Percentiles rank a stretch among this genome's conserved stretches.
phyloP scores from a whole-genome alignment of 2,797 vertebrate species.

The Poecilia velifera region DNA sequence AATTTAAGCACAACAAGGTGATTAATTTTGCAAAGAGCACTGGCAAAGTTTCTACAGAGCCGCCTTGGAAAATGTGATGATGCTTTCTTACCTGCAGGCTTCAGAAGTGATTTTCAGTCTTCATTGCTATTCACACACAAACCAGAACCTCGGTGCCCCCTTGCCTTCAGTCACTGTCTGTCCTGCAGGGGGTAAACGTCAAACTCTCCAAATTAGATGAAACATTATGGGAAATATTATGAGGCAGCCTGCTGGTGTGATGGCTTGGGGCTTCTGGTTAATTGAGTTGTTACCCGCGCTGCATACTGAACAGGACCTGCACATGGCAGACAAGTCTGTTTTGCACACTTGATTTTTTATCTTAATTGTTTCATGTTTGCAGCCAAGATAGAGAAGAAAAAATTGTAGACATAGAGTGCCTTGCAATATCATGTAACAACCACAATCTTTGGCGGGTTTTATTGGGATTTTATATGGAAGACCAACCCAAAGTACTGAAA shows the following conservation, averaged over 20 bases:
- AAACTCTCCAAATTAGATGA: constrained; percentile 84
- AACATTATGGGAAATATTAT: constrained; percentile 84
- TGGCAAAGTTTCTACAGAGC: constrained; percentile 53
- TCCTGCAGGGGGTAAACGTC: constrained; percentile 79
- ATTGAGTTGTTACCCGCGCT: constrained; percentile 74
- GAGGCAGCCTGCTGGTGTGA: constrained; percentile 78
- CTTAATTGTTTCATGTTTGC: constrained; percentile 34
- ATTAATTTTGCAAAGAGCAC: constrained; percentile 29
- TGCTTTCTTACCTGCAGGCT: constrained; percentile 54
- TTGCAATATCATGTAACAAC: neutral
- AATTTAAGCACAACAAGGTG: constrained; percentile 35
- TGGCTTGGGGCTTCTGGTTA: constrained; percentile 75
- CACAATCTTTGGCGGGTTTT: neutral
- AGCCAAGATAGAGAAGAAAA: constrained; percentile 5
- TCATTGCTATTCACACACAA: constrained; percentile 45
- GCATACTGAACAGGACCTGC: constrained; percentile 69
- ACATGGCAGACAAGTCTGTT: constrained; percentile 47
- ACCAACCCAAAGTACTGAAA: neutral
- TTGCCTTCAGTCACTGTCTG: constrained; percentile 77
- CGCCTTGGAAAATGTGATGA: constrained; percentile 23
- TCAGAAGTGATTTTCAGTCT: constrained; percentile 22
- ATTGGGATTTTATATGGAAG: neutral
- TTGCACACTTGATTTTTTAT: constrained; percentile 57
- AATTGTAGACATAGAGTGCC: neutral
- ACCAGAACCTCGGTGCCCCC: constrained; percentile 58